Evolutionary conservation across 2,797 vertebrate genomes (phyloP), one percentile per base, ranked within the genome.

Genomic region (Denticeps clupeoides): DNA sequence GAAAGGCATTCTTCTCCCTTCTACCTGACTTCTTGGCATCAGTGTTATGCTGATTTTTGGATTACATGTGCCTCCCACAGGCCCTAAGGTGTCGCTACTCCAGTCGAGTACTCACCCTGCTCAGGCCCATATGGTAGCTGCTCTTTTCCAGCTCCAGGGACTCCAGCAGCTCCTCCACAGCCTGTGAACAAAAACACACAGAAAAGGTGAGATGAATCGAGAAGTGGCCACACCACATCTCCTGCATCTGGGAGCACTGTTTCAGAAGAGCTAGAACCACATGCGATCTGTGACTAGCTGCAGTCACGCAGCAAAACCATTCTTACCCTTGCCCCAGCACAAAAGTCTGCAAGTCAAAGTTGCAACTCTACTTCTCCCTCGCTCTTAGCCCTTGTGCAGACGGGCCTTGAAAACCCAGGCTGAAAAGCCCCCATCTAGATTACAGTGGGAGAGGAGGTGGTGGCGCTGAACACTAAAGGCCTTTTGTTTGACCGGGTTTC

Each of bases 111-210:
- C 88, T 70, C 80, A 97, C 95, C 87, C 88, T 81, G 66, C 95
- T 97, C 59, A 98, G 67, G 33, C 95, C 95, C 89, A 98, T 90
- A 80, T 93, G 89, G 69, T 84, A 92, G 71, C 86, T 93, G 83
- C 86, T 96, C 72, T 90, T 94, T 75, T 98, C 94, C 73, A 97
- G 77, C 57, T 98, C 95, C 86, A 97, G 68, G 0, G 88, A 90
- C 67, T 97, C 93, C 75, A 99, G 74, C 11, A 98, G 86, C 67
- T 98, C 95, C 63, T 99, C 95, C 60, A 88, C 94, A 0, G 94
- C 95, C 95, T 99, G 74, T 47, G 59, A 44, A 32, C 7, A 44
- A 35, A 54, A 31, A 45, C 45, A 47, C 28, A 24, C 24, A 15
- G n/a, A 7, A 18, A 15, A 33, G 33, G 7, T 37, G 7, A 35